Evolutionary conservation across 2,888 invertebrate species (phyloP), one percentile per base, ranked within the genome.

Genomic region (Drosophila multiciliata): DNA sequence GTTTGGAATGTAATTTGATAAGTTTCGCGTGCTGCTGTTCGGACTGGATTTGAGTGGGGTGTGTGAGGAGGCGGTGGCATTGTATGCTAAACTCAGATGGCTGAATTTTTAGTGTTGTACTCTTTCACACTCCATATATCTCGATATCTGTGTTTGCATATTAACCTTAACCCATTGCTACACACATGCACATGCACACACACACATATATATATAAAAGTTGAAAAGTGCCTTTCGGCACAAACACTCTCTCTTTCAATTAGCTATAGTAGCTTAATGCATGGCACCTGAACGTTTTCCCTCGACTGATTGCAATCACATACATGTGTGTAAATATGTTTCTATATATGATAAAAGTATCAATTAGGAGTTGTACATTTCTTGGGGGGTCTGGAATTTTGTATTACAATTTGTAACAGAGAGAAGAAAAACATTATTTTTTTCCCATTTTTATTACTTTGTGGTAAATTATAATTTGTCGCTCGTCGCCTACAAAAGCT

Each of bases 141-240:
- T 23, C 2, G n/a, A 29, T 17, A 26, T 35, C 26, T 4, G 55
- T 12, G 70, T 82, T 84, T 76, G 83, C 83, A 83, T 79, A 75
- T 65, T 77, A 84, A 83, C 85, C 87, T 84, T 85, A 84, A 85
- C 85, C 85, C 78, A 87, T 83, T 87, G 87, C 42, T 87, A 84
- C 58, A 84, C n/a, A 2, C 2, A 23, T 2, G 2, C 42, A 80
- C 59, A 57, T 20, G 23, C 38, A 45, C n/a, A 42, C 36, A 26
- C 6, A 45, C 35, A 45, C 6, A 45, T 29, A 45, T n/a, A 52
- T 15, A 11, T 35, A 55, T 50, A 20, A 32, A 36, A 61, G 23
- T 26, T 45, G 45, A 23, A 45, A 23, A 45, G 45, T 70, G 70
- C 45, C 52, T 54, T 35, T 23, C 33, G 50, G 53, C 64, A 15